A percentile compares a stretch with the other conserved stretches of the same genome.
Evolutionary conservation across 1,140 invertebrate species (phyloP).

Genomic region (Pissodes strobi): DNA sequence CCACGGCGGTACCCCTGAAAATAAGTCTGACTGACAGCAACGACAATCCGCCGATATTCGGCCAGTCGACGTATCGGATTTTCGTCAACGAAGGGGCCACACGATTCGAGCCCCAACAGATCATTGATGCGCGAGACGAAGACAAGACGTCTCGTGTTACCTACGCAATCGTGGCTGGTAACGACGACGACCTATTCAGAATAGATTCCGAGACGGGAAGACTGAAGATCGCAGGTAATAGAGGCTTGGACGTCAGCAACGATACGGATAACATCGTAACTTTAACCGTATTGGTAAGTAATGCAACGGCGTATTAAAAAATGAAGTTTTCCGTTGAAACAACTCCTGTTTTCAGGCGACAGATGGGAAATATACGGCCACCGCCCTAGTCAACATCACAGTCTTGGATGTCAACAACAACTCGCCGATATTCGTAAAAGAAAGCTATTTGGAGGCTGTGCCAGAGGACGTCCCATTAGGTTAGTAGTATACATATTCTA

Average conservation of each 20-base stretch:
- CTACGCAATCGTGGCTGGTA: constrained; percentile 73
- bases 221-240: constrained; percentile 67
- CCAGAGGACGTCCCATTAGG: constrained; percentile 76
- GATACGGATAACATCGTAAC: constrained; percentile 62
- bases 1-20: constrained; percentile 75
- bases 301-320: too few relatives aligned
- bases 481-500: constrained; percentile 41
- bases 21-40: constrained; percentile 82
- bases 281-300: constrained; percentile 62
- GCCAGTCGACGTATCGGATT: constrained; percentile 71
- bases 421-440: constrained; percentile 74
- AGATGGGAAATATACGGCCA: constrained; percentile 74
- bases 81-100: constrained; percentile 83
- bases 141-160: constrained; percentile 80
- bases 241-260: constrained; percentile 66
- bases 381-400: constrained; percentile 73
- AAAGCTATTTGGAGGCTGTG: constrained; percentile 72
- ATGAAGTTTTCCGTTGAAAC: too few relatives aligned
- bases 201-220: constrained; percentile 72
- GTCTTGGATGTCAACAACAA: constrained; percentile 89
- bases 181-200: constrained; percentile 67
- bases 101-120: constrained; percentile 77
- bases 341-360: constrained; percentile 63
- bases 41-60: constrained; percentile 83
- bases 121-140: constrained; percentile 74